These are phyloP conservation scores for Drosophila aff. DNA, from an alignment of 1,140 invertebrate genomes.

Conservation along the genomic window DNA sequence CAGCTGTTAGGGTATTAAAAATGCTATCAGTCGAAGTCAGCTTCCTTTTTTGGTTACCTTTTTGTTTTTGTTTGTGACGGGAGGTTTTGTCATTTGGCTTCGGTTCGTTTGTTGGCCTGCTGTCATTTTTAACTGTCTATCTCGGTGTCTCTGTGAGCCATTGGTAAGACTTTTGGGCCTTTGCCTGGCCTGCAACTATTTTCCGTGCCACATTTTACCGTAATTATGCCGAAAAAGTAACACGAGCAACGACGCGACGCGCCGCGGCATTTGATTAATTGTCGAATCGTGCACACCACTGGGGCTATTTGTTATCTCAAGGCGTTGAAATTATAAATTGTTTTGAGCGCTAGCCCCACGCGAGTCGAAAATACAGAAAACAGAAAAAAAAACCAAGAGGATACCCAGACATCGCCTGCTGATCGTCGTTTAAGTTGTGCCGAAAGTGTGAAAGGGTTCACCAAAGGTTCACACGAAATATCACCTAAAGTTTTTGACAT, in stretches of 20 bases:
- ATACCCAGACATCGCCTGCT: slow-evolving; percentile 31
- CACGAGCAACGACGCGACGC: slow-evolving; percentile 75
- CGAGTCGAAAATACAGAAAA: slow-evolving; percentile 23
- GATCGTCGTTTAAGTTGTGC: slow-evolving; percentile 45
- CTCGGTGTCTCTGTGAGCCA: slow-evolving; percentile 41
- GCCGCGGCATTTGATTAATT: slow-evolving; percentile 73
- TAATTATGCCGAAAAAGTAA: slow-evolving; percentile 83
- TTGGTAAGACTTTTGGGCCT: slow-evolving; percentile 33
- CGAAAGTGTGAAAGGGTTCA: slow-evolving; percentile 80
- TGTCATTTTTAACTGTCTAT: slow-evolving; percentile 81
- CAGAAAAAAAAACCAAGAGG: slow-evolving; percentile 2
- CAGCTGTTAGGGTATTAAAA: background rate
- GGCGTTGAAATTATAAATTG: slow-evolving; percentile 84
- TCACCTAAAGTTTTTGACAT: slow-evolving; percentile 14
- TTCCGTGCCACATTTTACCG: slow-evolving; percentile 73
- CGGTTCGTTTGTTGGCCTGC: slow-evolving; percentile 62
- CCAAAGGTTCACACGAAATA: slow-evolving; percentile 72
- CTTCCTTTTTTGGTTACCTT: slow-evolving; percentile 20
- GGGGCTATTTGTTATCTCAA: slow-evolving; percentile 82
- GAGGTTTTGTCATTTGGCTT: slow-evolving; percentile 57
- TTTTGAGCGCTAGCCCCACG: slow-evolving; percentile 72
- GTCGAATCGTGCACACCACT: slow-evolving; percentile 79
- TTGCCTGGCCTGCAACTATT: slow-evolving; percentile 50
- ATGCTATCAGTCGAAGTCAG: no score
- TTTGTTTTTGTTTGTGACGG: slow-evolving; percentile 29